Percentiles rank a stretch among this genome's conserved stretches.
These are phyloP conservation scores for Emydura subglobosa DNA, from an alignment of 2,113 vertebrate genomes.

Conservation along the genomic window DNA sequence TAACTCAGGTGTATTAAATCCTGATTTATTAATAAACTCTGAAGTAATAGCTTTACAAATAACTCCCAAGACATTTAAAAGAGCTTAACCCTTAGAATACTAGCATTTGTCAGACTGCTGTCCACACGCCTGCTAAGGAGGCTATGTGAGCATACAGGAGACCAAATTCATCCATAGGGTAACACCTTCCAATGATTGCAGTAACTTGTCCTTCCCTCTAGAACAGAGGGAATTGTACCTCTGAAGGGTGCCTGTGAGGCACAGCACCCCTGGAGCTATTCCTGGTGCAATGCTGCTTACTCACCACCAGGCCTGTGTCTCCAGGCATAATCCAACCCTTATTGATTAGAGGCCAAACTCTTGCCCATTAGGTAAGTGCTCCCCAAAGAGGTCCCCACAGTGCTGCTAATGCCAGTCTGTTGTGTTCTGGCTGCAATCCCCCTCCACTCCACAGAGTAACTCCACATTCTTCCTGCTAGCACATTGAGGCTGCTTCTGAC, in stretches of 20 bases:
- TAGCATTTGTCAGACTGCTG: conserved; percentile 33
- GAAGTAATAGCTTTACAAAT: conserved; percentile 73
- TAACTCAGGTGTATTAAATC: conserved; percentile 76
- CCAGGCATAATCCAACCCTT: background rate
- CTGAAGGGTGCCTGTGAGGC: background rate
- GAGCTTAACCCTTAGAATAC: conserved; percentile 54
- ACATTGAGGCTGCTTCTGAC: background rate
- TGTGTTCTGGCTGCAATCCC: background rate
- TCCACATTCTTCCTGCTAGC: background rate
- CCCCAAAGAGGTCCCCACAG: background rate
- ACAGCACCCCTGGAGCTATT: background rate
- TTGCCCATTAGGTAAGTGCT: background rate
- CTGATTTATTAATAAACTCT: conserved; percentile 75
- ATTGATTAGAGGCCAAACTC: background rate
- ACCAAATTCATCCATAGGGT: background rate
- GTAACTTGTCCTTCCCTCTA: background rate
- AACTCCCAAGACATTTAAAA: conserved; percentile 63
- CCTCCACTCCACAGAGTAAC: background rate
- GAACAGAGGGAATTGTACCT: background rate
- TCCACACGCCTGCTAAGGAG: background rate
- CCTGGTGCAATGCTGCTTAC: background rate
- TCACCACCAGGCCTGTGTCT: background rate
- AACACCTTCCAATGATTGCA: background rate
- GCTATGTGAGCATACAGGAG: background rate
- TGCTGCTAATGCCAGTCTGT: background rate